Conservation (phyloP, 2,888 invertebrate genomes). For the Lasius fuliginosus region DNA sequence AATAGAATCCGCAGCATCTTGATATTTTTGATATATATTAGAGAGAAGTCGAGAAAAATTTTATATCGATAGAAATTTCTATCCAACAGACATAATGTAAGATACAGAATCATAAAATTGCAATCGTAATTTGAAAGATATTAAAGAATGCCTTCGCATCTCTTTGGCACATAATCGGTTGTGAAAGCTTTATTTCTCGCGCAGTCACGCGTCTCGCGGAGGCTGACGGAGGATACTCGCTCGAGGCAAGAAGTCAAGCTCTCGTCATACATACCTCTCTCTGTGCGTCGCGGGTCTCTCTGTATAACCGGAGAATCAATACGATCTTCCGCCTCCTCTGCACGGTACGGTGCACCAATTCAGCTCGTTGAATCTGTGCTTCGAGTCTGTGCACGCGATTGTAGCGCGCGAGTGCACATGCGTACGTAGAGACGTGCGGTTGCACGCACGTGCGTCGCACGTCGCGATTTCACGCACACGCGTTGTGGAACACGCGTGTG, state of each 20-base stretch:
- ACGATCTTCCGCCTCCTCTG: constrained; percentile 79
- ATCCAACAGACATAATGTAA: background rate
- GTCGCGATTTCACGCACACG: constrained; percentile 72
- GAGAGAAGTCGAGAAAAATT: background rate
- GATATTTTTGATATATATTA: background rate
- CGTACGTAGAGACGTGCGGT: constrained; percentile 71
- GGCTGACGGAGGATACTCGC: constrained; percentile 55
- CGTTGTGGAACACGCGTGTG: constrained; percentile 59
- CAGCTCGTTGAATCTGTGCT: constrained; percentile 86
- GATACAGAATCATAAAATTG: background rate
- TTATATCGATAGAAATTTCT: background rate
- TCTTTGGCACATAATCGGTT: background rate
- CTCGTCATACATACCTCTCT: constrained; percentile 65
- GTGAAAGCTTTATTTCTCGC: constrained; percentile 17
- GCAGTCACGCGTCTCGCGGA: background rate
- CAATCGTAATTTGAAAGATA: background rate
- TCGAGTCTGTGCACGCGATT: constrained; percentile 83
- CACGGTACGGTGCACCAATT: constrained; percentile 82
- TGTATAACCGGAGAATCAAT: constrained; percentile 82
- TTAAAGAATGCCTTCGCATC: background rate
- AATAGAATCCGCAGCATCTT: constrained; percentile 29
- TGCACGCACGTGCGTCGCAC: constrained; percentile 33
- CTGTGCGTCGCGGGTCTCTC: constrained; percentile 71
- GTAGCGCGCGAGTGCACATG: constrained; percentile 74
- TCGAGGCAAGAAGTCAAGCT: constrained; percentile 62